Conservation (phyloP, 1,140 invertebrate species). For the Oreohelix idahoensis region DNA sequence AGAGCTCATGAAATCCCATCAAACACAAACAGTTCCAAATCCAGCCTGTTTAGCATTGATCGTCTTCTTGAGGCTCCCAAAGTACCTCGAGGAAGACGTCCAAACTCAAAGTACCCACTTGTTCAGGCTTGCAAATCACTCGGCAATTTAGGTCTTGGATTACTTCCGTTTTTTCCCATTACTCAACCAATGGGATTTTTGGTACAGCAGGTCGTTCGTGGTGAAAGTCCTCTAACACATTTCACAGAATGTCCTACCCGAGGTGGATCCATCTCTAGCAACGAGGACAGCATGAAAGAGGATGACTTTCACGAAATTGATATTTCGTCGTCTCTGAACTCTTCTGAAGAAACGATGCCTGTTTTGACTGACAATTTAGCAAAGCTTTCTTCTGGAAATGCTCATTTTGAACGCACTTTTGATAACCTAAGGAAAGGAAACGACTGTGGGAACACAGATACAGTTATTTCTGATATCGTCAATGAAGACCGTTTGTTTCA, state of each 20-base stretch:
- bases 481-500: neutral
- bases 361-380: neutral
- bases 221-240: neutral
- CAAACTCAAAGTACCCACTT: constrained; percentile 74
- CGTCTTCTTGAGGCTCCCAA: constrained; percentile 68
- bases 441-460: neutral
- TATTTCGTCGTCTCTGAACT: neutral
- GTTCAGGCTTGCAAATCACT: constrained; percentile 74
- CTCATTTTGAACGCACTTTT: too few species aligned
- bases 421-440: too few species aligned
- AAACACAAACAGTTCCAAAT: constrained; percentile 12
- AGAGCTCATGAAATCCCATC: constrained; percentile 20
- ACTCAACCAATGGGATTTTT: constrained; percentile 73
- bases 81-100: constrained; percentile 72
- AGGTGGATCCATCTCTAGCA: neutral
- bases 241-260: neutral
- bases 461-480: too few species aligned
- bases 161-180: constrained; percentile 72
- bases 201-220: constrained; percentile 53
- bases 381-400: neutral
- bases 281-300: neutral
- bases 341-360: neutral
- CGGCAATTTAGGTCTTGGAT: constrained; percentile 61
- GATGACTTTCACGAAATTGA: neutral
- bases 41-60: constrained; percentile 68